Base-by-base conservation (phyloP, 2,797 vertebrate genomes). In the Acipenser oxyrinchus region DNA sequence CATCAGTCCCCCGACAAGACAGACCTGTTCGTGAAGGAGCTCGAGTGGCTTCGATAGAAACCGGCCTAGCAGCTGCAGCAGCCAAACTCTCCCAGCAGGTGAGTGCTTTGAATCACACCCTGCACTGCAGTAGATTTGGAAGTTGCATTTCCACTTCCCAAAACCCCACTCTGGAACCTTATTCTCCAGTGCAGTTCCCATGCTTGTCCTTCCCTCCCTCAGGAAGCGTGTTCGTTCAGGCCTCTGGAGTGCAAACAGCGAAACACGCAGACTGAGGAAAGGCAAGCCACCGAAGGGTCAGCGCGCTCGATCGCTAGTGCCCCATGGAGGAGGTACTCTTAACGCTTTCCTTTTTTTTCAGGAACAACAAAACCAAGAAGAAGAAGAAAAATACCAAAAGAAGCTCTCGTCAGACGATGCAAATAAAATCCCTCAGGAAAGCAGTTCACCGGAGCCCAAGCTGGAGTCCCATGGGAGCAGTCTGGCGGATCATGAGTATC, bases 1-100 rank as follows among this genome's bases (percentile, higher is more conserved):
- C 97, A 2, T 96, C 97, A 0, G 90, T 98, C 77, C 97, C n/a
- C 8, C 87, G 97, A 51, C 95, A 97, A 69, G 95, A 98, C 81
- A 86, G 97, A 67, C 97, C 97, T 0, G 92, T 95, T n/a, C 91
- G 97, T 53, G 97, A 98, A 59, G 97, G 96, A 51, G 95, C 97
- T 0, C 86, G 97, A 67, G 96, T 99, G 60, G 95, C 95, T 10
- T 98, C 97, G 75, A 94, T 99, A 62, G 97, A 99, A 77, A 99
- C 97, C 0, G 97, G n/a, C 50, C 85, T 98, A 23, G 97, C 96
- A 0, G 96, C 95, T 0, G 97, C 97, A 0, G 96, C 97, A 0
- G 97, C 97, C 5, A 99, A 98, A 76, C 80, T 99, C 51, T 98
- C 97, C 23, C 97, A 98, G 79, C 97, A 98, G 94, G 97, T 97